Percentiles rank a stretch among this genome's conserved stretches.
These are phyloP conservation scores for Chironex yamaguchii DNA, from an alignment of 30 jellyfish, hydroid and myxozoan genomes.

Conservation along the genomic window DNA sequence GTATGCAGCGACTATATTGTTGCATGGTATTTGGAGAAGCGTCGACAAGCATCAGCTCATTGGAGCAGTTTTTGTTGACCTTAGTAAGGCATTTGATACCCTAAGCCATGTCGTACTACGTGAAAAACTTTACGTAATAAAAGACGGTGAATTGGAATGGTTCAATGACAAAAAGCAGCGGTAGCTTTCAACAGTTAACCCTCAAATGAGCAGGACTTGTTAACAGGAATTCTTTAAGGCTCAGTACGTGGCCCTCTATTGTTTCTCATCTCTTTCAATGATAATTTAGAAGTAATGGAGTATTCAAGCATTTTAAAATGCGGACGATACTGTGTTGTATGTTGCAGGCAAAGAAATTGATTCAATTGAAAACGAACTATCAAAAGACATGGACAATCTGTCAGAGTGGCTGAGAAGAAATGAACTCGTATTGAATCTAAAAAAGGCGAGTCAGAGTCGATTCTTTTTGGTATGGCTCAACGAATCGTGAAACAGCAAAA, in stretches of 20 bases:
- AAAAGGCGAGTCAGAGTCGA: background rate
- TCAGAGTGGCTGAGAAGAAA: conserved; percentile 18
- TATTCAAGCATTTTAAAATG: conserved; percentile 12
- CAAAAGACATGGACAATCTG: conserved; percentile 20
- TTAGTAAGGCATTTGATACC: background rate
- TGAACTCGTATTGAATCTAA: background rate
- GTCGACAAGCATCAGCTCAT: too few species aligned
- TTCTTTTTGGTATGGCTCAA: too few species aligned
- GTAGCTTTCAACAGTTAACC: conserved; percentile 7
- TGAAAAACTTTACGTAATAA: background rate
- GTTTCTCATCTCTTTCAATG: too few species aligned
- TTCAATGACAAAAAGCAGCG: conserved; percentile 1
- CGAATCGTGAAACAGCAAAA: too few species aligned
- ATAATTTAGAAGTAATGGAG: too few species aligned
- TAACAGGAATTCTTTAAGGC: conserved; percentile 5
- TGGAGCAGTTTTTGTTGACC: too few species aligned
- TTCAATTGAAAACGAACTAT: conserved; percentile 11
- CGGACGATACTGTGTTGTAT: conserved; percentile 8
- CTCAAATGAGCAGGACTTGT: conserved; percentile 25
- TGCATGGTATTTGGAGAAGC: too few species aligned
- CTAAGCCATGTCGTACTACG: background rate
- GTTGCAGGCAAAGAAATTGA: conserved; percentile 16
- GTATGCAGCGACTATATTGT: too few species aligned
- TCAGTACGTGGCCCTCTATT: too few species aligned
- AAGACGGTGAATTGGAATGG: conserved; percentile 1